These are phyloP conservation scores for Scaptomyza reducta DNA, from an alignment of 2,888 invertebrate genomes.

Conservation along the genomic window DNA sequence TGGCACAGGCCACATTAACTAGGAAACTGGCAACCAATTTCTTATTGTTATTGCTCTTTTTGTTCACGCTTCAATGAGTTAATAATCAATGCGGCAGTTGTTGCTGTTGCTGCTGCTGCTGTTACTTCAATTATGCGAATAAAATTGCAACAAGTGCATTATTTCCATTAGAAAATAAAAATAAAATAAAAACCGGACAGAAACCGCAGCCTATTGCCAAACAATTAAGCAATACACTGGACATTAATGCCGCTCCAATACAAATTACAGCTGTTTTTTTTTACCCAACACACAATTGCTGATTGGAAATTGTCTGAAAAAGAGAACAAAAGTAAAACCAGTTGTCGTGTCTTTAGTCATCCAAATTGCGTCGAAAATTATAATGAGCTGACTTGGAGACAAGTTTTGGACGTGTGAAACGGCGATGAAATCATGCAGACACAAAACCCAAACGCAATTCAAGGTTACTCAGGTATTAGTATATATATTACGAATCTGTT, in stretches of 20 bases:
- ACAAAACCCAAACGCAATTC: conserved; percentile 53
- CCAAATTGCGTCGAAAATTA: conserved; percentile 67
- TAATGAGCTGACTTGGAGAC: conserved; percentile 64
- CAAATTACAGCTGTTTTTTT: conserved; percentile 40
- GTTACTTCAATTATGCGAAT: conserved; percentile 60
- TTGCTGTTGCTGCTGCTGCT: conserved; percentile 14
- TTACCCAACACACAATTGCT: not conserved
- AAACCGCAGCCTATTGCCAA: conserved; percentile 42
- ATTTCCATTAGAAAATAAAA: conserved; percentile 48
- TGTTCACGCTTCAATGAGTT: conserved; percentile 64
- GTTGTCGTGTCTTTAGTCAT: conserved; percentile 66
- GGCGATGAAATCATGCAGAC: conserved; percentile 71
- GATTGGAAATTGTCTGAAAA: conserved; percentile 36
- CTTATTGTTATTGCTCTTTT: not conserved
- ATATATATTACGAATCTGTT: conserved; percentile 20
- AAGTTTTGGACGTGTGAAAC: conserved; percentile 50
- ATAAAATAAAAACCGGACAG: conserved; percentile 7
- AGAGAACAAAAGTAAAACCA: conserved; percentile 44
- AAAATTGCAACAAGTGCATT: conserved; percentile 64
- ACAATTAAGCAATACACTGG: conserved; percentile 33
- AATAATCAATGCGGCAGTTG: conserved; percentile 54
- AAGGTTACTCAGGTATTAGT: conserved; percentile 50
- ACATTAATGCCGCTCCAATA: conserved; percentile 1
- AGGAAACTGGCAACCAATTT: conserved; percentile 54
- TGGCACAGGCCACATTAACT: conserved; percentile 27